phyloP scores from a whole-genome alignment of 2,797 vertebrate species.

The Sebastiscus tertius region DNA sequence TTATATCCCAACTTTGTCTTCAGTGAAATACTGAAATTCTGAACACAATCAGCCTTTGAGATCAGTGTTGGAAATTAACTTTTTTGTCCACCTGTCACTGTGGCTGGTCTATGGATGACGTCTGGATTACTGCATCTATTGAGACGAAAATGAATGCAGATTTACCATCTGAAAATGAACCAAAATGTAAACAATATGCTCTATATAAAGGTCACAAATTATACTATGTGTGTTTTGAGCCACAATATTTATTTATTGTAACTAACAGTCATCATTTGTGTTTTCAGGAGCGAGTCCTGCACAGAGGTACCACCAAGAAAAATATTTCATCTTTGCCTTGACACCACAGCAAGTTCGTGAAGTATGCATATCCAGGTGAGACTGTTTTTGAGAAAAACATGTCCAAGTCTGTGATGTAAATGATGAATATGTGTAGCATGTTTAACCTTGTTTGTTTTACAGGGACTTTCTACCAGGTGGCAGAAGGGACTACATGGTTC shows the following conservation, averaged over 20 bases:
- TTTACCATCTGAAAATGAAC: neutral
- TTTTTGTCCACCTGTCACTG: too few relatives aligned
- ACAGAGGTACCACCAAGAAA: conserved; percentile 97
- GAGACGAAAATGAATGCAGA: neutral
- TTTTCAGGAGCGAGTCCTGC: conserved; percentile 88
- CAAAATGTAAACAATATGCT: neutral
- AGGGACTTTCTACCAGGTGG: conserved; percentile 97
- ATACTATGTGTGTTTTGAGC: neutral
- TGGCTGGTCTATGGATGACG: too few relatives aligned
- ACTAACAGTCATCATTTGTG: neutral
- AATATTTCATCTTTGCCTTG: conserved; percentile 98
- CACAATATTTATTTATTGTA: neutral
- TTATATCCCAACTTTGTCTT: too few relatives aligned
- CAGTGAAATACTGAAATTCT: too few relatives aligned
- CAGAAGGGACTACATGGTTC: conserved; percentile 96
- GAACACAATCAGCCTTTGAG: neutral
- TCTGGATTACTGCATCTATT: too few relatives aligned
- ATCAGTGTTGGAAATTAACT: too few relatives aligned
- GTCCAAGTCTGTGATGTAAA: neutral
- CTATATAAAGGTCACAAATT: neutral
- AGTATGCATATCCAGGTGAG: conserved; percentile 98
- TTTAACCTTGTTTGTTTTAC: conserved; percentile 27
- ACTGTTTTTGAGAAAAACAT: neutral
- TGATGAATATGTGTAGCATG: neutral
- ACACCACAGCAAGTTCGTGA: conserved; percentile 98